phyloP scores from a whole-genome alignment of 2,797 vertebrate genomes.

The Psittacula echo region DNA sequence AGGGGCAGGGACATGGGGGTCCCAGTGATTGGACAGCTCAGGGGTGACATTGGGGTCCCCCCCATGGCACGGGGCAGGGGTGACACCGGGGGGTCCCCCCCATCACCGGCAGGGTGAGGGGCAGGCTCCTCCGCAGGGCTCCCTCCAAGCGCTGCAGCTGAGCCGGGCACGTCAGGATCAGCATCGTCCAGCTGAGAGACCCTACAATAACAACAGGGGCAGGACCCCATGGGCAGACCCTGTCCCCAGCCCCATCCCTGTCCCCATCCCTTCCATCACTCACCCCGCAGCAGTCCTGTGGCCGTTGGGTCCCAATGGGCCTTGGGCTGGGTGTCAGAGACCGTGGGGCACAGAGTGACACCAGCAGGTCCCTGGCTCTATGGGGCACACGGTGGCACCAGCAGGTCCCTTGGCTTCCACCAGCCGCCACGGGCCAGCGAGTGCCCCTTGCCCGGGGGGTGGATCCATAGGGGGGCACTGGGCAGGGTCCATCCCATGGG shows the following conservation, averaged over 20 bases:
- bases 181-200: background rate
- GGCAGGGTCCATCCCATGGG: background rate
- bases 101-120: conserved; percentile 1
- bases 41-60: background rate
- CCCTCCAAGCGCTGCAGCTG: conserved; percentile 47
- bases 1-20: background rate
- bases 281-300: background rate
- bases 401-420: background rate
- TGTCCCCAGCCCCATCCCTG: background rate
- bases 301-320: fast-evolving
- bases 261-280: background rate
- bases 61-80: background rate
- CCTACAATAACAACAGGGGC: background rate
- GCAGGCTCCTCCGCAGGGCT: conserved; percentile 19
- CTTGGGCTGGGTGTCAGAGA: fast-evolving
- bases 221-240: background rate
- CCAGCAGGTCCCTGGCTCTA: background rate
- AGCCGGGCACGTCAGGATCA: conserved; percentile 12
- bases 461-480: background rate
- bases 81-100: background rate
- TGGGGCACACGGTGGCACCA: background rate
- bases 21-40: too few relatives aligned
- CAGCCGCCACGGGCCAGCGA: background rate
- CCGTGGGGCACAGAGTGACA: too few relatives aligned
- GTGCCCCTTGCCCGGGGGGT: background rate